Evolutionary conservation across 2,888 invertebrate species (phyloP).

Genomic region (Ctena decussata): DNA sequence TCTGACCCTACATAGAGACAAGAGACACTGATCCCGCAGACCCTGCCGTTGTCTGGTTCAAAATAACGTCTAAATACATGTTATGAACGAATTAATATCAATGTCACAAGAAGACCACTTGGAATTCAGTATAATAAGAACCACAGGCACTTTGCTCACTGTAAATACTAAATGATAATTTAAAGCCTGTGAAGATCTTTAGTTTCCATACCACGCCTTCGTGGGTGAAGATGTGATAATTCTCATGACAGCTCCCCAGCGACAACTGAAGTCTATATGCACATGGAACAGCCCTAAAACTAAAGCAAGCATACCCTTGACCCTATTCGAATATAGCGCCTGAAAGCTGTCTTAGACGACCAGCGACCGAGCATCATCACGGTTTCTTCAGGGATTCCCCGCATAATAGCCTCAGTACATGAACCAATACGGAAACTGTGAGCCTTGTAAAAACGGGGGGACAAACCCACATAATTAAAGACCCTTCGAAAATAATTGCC

Average conservation of each 20-base stretch:
- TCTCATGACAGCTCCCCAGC: not conserved
- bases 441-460: not conserved
- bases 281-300: not conserved
- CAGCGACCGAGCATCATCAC: conserved; percentile 6
- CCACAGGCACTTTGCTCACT: not conserved
- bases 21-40: too few relatives aligned
- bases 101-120: too few relatives aligned
- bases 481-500: not conserved
- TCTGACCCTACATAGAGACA: too few relatives aligned
- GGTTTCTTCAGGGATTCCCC: not conserved
- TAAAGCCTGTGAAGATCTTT: not conserved
- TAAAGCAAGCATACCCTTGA: not conserved
- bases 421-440: conserved; percentile 2
- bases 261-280: not conserved
- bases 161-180: not conserved
- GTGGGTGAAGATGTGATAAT: not conserved
- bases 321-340: not conserved
- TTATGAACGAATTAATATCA: too few relatives aligned
- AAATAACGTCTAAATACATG: too few relatives aligned
- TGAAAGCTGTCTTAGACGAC: not conserved
- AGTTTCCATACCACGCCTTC: not conserved
- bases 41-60: too few relatives aligned
- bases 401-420: not conserved
- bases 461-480: not conserved
- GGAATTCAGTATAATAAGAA: too few relatives aligned